Base-by-base conservation (phyloP, 2,113 vertebrate species). In the Rallus limicola region DNA sequence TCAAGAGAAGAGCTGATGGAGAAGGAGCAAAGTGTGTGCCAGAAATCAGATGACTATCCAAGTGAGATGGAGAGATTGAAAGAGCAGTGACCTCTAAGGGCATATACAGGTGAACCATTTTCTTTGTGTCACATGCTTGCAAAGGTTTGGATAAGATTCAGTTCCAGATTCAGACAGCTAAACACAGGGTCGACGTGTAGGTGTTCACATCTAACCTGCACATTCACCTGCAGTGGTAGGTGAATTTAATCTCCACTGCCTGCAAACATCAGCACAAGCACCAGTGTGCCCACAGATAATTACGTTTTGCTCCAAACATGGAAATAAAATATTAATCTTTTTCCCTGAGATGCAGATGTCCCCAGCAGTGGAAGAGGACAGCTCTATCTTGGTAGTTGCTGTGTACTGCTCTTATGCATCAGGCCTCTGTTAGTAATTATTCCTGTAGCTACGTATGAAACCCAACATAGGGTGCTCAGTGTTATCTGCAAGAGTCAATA, bases 401-500 rank as follows among this genome's bases (percentile, higher is more conserved):
- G 4, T 19, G 56, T 36, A 6, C 28, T 69, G 36, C 36, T 29
- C 36, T 76, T 11, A 16, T 17, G 17, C 28, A 24, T 42, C 42
- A 76, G 10, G 5, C 10, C 33, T 28, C 44, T 72, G 3, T 17
- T 3, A 5, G 20, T 44, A 48, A 31, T 70, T 50, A 59, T 28
- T 77, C 26, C 36, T 6, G 1, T 5, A 63, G 31, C 18, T 83
- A 21, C 28, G 1, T 4, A 4, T n/a, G 52, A 71, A 36, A 80
- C 26, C 13, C 0, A 1, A 20, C 8, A 10, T 13, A 17, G 11
- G 13, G 9, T 34, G 13, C 33, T 60, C 20, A 23, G 21, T 11
- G 33, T 36, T 83, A 26, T 21, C 64, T 74, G 15, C 29, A 28
- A 20, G 33, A 52, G 38, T 38, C 4, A 5, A 31, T 3, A 63